Evolutionary conservation across 23 tunicate species (phyloP), one percentile per base, ranked within the genome.

Genomic region (Aplidium turbinatum): DNA sequence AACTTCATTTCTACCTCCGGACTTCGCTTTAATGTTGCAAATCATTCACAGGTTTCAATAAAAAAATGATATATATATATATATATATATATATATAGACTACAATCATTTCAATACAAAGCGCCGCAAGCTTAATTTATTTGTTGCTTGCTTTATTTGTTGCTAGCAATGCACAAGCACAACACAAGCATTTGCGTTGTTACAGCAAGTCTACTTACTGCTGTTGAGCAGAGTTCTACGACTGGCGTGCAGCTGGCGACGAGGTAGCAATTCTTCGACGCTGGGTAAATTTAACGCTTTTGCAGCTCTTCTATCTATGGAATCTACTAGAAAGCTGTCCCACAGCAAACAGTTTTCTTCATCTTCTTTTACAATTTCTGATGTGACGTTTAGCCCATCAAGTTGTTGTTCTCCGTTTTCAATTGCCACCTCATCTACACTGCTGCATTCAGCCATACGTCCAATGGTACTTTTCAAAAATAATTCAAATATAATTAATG

Each of bases 401-500:
- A 21, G 53, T 31, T 51, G 27, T 24, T 55, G 22, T 20, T 36
- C 31, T 35, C 60, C 25, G 33, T 32, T 38, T 20, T 31, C 51
- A 21, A 22, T 0, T 53, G 58, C 20, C 28, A 18, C 21, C 23
- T 13, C 20, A 52, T 78, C 83, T 1, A 78, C 83, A 65, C 83
- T 78, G 29, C 83, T 78, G 35, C 83, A 65, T 31, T 78, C 75
- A 1, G 48, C 83, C 83, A 78, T 78, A n/a, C n/a, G n/a, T n/a
- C n/a, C n/a, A n/a, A n/a, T n/a, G n/a, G n/a, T n/a, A n/a, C n/a
- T n/a, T n/a, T n/a, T n/a, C n/a, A n/a, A n/a, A n/a, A n/a, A n/a
- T n/a, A n/a, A n/a, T n/a, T n/a, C n/a, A n/a, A n/a, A n/a, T n/a
- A n/a, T n/a, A n/a, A n/a, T n/a, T n/a, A n/a, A n/a, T n/a, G n/a